Evolutionary conservation across 2,888 invertebrate species (phyloP).

Genomic region (Oasisia sp.): DNA sequence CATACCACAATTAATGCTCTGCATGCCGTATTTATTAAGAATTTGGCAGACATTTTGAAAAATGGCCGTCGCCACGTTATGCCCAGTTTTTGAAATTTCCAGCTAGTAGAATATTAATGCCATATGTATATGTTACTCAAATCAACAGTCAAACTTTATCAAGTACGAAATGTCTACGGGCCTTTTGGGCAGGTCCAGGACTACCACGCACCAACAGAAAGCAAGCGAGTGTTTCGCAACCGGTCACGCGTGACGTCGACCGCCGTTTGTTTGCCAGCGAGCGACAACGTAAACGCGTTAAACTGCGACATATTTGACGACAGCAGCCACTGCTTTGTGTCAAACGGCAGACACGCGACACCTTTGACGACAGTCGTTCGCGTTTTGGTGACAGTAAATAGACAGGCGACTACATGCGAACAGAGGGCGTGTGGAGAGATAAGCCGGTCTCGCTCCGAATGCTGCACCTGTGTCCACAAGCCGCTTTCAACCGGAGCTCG

Average conservation of each 20-base stretch:
- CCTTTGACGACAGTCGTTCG: constrained; percentile 2
- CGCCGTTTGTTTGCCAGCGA: not conserved
- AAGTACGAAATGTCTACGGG: too few relatives aligned
- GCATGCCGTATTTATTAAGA: too few relatives aligned
- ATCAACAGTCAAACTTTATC: too few relatives aligned
- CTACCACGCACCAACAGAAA: not conserved
- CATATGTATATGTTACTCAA: too few relatives aligned
- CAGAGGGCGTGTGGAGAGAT: not conserved
- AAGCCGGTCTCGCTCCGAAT: not conserved
- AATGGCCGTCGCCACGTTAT: too few relatives aligned
- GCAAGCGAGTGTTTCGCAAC: not conserved
- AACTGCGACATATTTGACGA: constrained; percentile 17
- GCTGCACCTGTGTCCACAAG: not conserved
- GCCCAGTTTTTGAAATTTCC: too few relatives aligned
- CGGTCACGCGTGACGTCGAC: not conserved
- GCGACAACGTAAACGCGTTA: not conserved
- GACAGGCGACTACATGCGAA: not conserved
- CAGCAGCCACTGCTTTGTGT: constrained; percentile 9
- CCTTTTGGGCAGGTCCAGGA: too few relatives aligned
- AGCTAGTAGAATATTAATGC: too few relatives aligned
- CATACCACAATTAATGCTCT: too few relatives aligned
- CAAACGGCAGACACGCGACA: not conserved
- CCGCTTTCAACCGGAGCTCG: not conserved
- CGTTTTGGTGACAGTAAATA: constrained; percentile 17
- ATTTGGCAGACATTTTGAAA: too few relatives aligned